Percentiles rank a stretch among this genome's conserved stretches.
phyloP scores from a whole-genome alignment of 2,888 invertebrate genomes.

The Norana najaformis region DNA sequence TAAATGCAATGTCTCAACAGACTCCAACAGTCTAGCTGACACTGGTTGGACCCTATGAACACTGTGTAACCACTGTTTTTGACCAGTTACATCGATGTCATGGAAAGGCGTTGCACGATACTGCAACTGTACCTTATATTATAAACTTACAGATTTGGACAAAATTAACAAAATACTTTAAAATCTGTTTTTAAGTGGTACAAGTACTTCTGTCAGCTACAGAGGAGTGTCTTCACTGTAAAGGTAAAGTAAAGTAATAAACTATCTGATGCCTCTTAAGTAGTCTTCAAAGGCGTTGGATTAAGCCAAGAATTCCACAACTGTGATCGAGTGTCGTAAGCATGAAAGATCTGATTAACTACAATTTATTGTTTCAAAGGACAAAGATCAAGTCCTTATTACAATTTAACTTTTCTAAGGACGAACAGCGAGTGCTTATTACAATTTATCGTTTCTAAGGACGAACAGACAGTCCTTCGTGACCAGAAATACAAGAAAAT shows the following conservation, averaged over 20 bases:
- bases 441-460: neutral
- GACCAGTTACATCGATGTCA: neutral
- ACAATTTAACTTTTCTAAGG: neutral
- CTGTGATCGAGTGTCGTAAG: neutral
- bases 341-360: too few species aligned
- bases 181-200: neutral
- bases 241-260: neutral
- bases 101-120: neutral
- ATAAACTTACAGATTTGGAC: neutral
- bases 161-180: neutral
- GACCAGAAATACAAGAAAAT: neutral
- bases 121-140: neutral
- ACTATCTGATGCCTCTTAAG: neutral
- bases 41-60: neutral
- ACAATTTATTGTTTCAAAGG: neutral
- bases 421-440: neutral
- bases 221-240: neutral
- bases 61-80: neutral
- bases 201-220: too few species aligned
- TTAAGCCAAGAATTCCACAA: neutral
- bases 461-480: neutral
- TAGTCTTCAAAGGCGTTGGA: neutral
- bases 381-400: neutral
- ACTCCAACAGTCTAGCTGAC: neutral
- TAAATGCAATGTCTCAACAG: neutral